These are phyloP conservation scores for Podarcis lilfordi DNA, from an alignment of 2,797 vertebrate genomes.

Conservation along the genomic window DNA sequence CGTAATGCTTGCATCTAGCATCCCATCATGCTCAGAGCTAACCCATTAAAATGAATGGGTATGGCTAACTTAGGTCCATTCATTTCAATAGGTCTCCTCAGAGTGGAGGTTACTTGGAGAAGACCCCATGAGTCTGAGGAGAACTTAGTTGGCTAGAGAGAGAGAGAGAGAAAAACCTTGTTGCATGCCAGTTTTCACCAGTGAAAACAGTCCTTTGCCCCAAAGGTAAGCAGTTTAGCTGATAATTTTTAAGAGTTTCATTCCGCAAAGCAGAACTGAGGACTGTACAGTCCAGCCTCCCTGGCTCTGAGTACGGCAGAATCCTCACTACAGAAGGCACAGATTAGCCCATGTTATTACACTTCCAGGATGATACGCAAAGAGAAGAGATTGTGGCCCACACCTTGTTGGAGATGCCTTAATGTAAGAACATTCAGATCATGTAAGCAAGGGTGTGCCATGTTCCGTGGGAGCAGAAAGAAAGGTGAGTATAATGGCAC, in stretches of 20 bases:
- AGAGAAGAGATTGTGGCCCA: neutral
- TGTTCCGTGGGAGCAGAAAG: neutral
- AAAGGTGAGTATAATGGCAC: neutral
- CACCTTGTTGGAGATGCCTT: neutral
- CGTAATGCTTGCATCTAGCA: no score
- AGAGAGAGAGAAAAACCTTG: no score
- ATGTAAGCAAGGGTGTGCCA: neutral
- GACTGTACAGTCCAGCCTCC: neutral
- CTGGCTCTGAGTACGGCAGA: neutral
- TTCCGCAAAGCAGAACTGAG: neutral
- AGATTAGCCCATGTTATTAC: neutral
- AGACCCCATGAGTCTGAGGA: no score
- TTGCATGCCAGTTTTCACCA: neutral
- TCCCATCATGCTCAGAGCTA: no score
- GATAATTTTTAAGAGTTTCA: neutral
- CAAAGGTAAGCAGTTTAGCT: neutral
- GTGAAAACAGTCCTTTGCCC: neutral
- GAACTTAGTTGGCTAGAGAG: no score
- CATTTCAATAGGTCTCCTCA: no score
- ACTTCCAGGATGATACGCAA: no score
- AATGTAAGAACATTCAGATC: neutral
- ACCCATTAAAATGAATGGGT: no score
- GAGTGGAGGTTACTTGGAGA: no score
- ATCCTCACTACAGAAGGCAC: neutral
- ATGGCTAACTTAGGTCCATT: no score